phyloP scores from a whole-genome alignment of 1,140 invertebrate genomes.

The Chionoecetes opilio region DNA sequence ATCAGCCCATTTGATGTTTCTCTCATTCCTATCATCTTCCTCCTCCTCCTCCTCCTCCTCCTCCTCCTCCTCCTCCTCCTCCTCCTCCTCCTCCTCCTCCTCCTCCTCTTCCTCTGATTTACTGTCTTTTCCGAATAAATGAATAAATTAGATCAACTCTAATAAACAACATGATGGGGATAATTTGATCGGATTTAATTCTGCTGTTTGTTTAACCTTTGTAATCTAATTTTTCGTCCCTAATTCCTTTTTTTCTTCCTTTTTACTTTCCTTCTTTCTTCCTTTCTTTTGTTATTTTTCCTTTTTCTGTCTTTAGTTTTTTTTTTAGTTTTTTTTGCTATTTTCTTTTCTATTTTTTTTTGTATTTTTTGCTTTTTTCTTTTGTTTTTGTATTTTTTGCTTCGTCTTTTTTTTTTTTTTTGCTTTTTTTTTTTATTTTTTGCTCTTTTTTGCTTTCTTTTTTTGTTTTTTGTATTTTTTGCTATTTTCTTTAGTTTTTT shows the following conservation, averaged over 20 bases:
- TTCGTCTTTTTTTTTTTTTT: neutral
- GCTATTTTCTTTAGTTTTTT: too few relatives aligned
- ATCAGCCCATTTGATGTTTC: too few relatives aligned
- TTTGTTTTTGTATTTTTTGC: neutral
- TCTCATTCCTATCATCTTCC: neutral
- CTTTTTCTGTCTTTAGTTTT: neutral
- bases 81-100: neutral
- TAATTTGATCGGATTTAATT: too few relatives aligned
- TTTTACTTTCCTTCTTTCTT: neutral
- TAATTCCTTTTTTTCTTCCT: too few relatives aligned
- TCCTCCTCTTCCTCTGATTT: too few relatives aligned
- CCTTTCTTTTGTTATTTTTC: neutral
- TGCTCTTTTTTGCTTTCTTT: neutral
- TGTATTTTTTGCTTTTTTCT: neutral
- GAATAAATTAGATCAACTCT: too few relatives aligned
- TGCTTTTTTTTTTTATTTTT: conserved; percentile 11
- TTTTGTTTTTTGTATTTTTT: neutral
- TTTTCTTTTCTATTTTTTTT: neutral
- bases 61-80: neutral
- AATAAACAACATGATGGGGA: too few relatives aligned
- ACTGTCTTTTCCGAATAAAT: too few relatives aligned
- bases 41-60: neutral
- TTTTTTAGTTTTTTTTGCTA: neutral
- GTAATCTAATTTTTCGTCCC: too few relatives aligned
- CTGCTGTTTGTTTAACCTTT: too few relatives aligned